Evolutionary conservation across 35 echinoderm and acorn worm genomes (phyloP), one percentile per base, ranked within the genome.

Genomic region (Chiridota heheva): DNA sequence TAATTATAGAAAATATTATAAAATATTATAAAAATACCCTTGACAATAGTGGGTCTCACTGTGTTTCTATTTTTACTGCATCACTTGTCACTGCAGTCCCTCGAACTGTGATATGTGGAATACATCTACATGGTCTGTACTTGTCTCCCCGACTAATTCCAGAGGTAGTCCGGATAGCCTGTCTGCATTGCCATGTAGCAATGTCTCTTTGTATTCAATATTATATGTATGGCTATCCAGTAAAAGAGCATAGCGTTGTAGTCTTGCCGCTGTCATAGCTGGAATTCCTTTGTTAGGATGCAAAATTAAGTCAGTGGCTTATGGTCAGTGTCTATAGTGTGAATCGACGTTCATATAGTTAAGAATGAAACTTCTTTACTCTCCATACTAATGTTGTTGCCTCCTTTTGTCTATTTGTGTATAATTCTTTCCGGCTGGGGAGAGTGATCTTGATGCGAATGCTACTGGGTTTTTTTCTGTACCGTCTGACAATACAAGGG

Each of bases 391-490:
- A 80, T 7, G 77, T 39, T 63, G 31, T 59, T 41, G 35, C 0
- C 38, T 28, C 51, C n/a, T n/a, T n/a, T 81, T 81, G 32, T 77
- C 79, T 33, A 86, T 70, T 76, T 92, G 87, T 1, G 68, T 59
- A 34, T 90, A 90, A 36, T 84, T 78, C 27, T 77, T 66, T 53
- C 86, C 89, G 28, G 89, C 83, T 4, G 42, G 16, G 3, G 82
- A 29, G 12, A 86, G 83, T 0, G 83, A 86, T 29, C 89, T 47
- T 39, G 82, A 92, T 1, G 89, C 83, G 39, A 86, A 91, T 0
- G 32, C 89, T 27, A 91, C 60, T 2, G 82, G 89, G 4, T 61
- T n/a, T n/a, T 80, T n/a, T 63, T 91, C 88, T 18, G 74, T 45
- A 20, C 88, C 89, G 63, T 85, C 34, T 7, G 20, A 29, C 72